phyloP scores from a whole-genome alignment of 2,888 invertebrate genomes.

The Drosophila paracracens region DNA sequence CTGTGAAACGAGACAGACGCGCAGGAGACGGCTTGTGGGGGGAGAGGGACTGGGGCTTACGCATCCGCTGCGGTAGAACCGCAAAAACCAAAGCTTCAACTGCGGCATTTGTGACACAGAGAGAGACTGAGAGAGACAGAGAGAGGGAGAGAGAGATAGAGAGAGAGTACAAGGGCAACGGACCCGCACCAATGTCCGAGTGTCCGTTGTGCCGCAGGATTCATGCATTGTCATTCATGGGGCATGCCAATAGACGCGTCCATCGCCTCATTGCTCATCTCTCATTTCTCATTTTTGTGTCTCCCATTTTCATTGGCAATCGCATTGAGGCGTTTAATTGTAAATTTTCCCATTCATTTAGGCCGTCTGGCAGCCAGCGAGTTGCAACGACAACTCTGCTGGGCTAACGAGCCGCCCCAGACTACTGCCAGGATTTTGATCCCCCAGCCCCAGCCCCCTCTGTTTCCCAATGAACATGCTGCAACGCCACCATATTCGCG shows the following conservation, averaged over 20 bases:
- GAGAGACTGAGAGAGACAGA: not conserved
- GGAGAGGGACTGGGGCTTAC: constrained; percentile 22
- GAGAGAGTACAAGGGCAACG: not conserved
- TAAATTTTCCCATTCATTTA: constrained; percentile 70
- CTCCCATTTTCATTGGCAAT: constrained; percentile 17
- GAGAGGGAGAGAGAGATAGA: too few species aligned
- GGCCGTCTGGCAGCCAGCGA: constrained; percentile 32
- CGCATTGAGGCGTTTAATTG: constrained; percentile 64
- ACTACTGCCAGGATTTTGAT: constrained; percentile 4
- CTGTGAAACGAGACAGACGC: constrained; percentile 1
- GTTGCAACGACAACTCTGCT: constrained; percentile 1
- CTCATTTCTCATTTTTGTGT: constrained; percentile 18
- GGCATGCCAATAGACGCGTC: constrained; percentile 53
- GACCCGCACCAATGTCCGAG: constrained; percentile 9
- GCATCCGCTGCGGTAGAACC: constrained; percentile 76
- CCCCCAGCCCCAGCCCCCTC: not conserved
- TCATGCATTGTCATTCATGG: constrained; percentile 65
- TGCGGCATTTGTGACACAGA: constrained; percentile 58
- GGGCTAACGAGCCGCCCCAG: constrained; percentile 14
- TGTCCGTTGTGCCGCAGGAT: constrained; percentile 34
- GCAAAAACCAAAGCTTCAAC: constrained; percentile 83
- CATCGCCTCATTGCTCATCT: constrained; percentile 12
- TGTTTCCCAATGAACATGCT: not conserved
- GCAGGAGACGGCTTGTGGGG: not conserved
- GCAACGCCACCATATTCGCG: constrained; percentile 7